These are phyloP conservation scores for Ataeniobius toweri DNA, from an alignment of 2,797 vertebrate genomes.

Conservation along the genomic window DNA sequence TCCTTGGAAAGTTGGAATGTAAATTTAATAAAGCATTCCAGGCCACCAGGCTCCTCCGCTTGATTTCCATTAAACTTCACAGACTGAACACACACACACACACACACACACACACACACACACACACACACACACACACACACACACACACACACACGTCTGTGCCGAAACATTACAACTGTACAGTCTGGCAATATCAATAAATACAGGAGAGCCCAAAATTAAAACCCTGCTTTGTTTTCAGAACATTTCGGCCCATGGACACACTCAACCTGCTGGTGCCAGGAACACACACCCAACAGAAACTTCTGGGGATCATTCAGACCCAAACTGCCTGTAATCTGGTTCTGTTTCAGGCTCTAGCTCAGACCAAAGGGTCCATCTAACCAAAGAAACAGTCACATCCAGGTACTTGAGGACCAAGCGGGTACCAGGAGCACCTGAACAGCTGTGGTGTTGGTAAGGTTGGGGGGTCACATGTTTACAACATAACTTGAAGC, in stretches of 20 bases:
- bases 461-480: background rate
- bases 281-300: background rate
- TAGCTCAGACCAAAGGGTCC: background rate
- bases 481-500: background rate
- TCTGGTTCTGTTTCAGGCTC: background rate
- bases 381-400: background rate
- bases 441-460: too few species aligned
- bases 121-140: conserved; percentile 22
- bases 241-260: too few species aligned
- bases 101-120: conserved; percentile 50
- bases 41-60: conserved; percentile 14
- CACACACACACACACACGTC: conserved; percentile 62
- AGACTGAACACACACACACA: conserved; percentile 38
- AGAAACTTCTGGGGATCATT: background rate
- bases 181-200: conserved; percentile 47
- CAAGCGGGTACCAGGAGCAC: background rate
- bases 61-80: conserved; percentile 32
- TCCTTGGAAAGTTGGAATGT: conserved; percentile 72
- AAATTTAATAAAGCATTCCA: conserved; percentile 37
- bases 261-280: too few species aligned
- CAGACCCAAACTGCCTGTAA: background rate
- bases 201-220: conserved; percentile 53
- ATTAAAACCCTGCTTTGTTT: background rate
- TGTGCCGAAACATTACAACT: conserved; percentile 50
- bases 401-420: background rate